Evolutionary conservation across 1,140 invertebrate species (phyloP).

Genomic region (Drosophila lini): DNA sequence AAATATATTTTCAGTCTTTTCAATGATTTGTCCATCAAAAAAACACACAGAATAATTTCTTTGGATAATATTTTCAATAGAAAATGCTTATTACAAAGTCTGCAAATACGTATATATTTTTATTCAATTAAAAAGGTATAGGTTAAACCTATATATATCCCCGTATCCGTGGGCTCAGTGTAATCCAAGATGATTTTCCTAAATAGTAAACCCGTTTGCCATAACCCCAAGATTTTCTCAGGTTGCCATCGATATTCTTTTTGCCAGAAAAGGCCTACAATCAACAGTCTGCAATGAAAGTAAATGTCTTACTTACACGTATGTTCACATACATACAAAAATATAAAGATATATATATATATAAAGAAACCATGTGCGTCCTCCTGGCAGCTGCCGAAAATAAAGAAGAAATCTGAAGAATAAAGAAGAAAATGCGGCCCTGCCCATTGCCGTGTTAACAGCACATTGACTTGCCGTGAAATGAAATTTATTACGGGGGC

Average conservation of each 20-base stretch:
- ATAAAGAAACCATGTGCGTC: constrained; percentile 9
- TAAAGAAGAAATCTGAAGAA: constrained; percentile 30
- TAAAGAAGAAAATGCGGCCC: constrained; percentile 19
- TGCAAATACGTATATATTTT: not conserved
- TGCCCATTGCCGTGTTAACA: constrained; percentile 62
- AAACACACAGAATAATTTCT: not conserved
- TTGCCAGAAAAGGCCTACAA: constrained; percentile 67
- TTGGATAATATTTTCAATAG: not conserved
- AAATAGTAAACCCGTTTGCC: constrained; percentile 5
- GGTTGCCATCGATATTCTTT: constrained; percentile 50
- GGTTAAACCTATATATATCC: not conserved
- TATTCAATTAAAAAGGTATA: not conserved
- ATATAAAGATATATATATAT: not conserved
- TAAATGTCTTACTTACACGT: constrained; percentile 76
- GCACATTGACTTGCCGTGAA: constrained; percentile 73
- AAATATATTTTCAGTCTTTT: not conserved
- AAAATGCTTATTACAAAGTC: not conserved
- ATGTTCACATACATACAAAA: constrained; percentile 13
- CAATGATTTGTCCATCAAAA: not conserved
- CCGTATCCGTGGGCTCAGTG: not conserved
- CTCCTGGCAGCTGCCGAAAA: constrained; percentile 31
- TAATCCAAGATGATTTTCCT: constrained; percentile 15
- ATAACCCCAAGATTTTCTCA: not conserved
- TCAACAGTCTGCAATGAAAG: constrained; percentile 79
- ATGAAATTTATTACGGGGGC: constrained; percentile 68